Percentiles rank a stretch among this genome's conserved stretches.
Evolutionary conservation across 2,888 invertebrate species (phyloP).

Genomic region (Hofmannophila pseudospretella): DNA sequence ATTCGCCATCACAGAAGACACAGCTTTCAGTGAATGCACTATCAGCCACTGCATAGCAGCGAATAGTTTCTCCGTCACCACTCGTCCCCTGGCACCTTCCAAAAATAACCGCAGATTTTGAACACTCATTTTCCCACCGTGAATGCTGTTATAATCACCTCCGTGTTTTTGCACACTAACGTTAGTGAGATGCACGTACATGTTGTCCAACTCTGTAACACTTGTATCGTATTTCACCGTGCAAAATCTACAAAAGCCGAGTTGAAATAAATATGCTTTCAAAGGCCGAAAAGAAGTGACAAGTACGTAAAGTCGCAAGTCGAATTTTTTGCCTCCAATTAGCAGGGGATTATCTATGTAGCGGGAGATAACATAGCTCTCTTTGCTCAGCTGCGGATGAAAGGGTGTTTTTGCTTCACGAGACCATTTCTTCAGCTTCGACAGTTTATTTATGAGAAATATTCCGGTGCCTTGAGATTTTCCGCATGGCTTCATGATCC

Average conservation of each 20-base stretch:
- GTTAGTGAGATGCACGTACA: constrained; percentile 97
- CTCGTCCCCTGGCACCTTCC: constrained; percentile 93
- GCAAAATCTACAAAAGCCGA: constrained; percentile 97
- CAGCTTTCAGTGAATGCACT: constrained; percentile 95
- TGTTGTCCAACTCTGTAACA: constrained; percentile 91
- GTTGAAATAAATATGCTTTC: constrained; percentile 93
- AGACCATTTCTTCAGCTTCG: constrained; percentile 94
- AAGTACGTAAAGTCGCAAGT: constrained; percentile 93
- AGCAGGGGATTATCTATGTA: constrained; percentile 96
- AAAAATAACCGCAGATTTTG: constrained; percentile 93
- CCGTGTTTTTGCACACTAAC: constrained; percentile 99
- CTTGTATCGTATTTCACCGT: constrained; percentile 96
- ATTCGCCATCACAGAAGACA: constrained; percentile 94
- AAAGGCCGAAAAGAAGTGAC: constrained; percentile 96
- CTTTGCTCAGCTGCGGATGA: constrained; percentile 88
- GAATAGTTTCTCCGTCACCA: constrained; percentile 92
- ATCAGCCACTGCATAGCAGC: constrained; percentile 93
- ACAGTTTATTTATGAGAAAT: constrained; percentile 95
- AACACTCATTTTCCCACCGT: constrained; percentile 96
- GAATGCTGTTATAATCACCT: constrained; percentile 94
- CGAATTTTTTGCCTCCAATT: constrained; percentile 97
- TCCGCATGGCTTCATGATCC: constrained; percentile 99
- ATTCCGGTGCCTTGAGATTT: constrained; percentile 97
- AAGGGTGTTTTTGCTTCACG: constrained; percentile 91
- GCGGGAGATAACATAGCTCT: constrained; percentile 97